phyloP scores from a whole-genome alignment of 2,888 invertebrate genomes.

The Drosophila vallismaia region DNA sequence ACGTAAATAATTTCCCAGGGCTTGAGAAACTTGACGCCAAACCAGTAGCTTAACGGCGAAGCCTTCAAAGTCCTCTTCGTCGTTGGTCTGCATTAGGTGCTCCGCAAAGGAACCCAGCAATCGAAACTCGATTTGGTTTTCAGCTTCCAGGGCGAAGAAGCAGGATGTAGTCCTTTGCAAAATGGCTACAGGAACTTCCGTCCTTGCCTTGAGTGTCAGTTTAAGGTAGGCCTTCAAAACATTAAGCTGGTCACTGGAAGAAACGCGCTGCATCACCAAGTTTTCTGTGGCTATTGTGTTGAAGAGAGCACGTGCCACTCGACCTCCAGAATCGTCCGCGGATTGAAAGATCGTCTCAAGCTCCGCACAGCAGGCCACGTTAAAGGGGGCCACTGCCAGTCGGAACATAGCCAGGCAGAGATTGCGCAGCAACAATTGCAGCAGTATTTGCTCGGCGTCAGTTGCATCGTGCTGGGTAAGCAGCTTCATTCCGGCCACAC shows the following conservation, averaged over 20 bases:
- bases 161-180: slow-evolving; percentile 65
- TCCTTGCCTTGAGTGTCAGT: slow-evolving; percentile 61
- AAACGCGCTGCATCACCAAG: slow-evolving; percentile 39
- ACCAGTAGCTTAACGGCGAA: slow-evolving; percentile 72
- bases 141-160: slow-evolving; percentile 59
- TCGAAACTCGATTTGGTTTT: slow-evolving; percentile 57
- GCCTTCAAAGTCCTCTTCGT: slow-evolving; percentile 73
- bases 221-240: slow-evolving; percentile 63
- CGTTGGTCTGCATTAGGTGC: slow-evolving; percentile 61
- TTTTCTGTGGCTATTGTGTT: slow-evolving; percentile 64
- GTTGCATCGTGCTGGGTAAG: slow-evolving; percentile 38
- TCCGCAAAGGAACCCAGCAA: slow-evolving; percentile 60
- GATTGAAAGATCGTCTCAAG: slow-evolving; percentile 52
- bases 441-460: slow-evolving; percentile 64
- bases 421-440: slow-evolving; percentile 66
- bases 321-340: slow-evolving; percentile 32
- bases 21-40: slow-evolving; percentile 76
- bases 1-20: slow-evolving; percentile 64
- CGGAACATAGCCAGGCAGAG: slow-evolving; percentile 62
- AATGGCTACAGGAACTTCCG: slow-evolving; percentile 65
- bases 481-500: slow-evolving; percentile 66
- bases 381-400: slow-evolving; percentile 58
- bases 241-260: slow-evolving; percentile 35
- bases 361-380: slow-evolving; percentile 59
- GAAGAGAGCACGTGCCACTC: slow-evolving; percentile 62